These are phyloP conservation scores for Heterotilapia buettikoferi DNA, from an alignment of 2,113 vertebrate genomes.

Conservation along the genomic window DNA sequence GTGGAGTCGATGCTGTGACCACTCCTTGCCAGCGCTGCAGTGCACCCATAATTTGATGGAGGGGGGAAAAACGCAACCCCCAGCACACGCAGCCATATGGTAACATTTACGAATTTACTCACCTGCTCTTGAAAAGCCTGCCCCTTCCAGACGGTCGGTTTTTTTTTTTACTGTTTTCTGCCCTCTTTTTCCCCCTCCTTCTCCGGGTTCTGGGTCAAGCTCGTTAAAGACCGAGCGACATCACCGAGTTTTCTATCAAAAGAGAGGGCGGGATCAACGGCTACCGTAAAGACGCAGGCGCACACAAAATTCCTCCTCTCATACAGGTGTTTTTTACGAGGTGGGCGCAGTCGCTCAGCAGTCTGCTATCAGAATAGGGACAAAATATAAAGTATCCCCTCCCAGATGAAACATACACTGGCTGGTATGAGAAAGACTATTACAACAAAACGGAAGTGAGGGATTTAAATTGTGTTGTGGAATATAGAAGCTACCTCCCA, in stretches of 20 bases:
- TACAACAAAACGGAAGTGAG: background rate
- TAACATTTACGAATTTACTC: background rate
- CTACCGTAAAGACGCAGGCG: constrained; percentile 53
- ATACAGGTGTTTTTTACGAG: constrained; percentile 33
- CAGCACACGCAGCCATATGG: background rate
- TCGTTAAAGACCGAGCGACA: constrained; percentile 52
- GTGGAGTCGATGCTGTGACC: constrained; percentile 46
- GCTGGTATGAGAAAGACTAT: background rate
- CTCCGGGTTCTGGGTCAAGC: constrained; percentile 56
- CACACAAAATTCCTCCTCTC: background rate
- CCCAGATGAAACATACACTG: background rate
- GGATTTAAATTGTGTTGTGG: background rate
- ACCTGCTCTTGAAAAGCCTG: constrained; percentile 28
- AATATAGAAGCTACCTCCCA: background rate
- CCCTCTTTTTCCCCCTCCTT: constrained; percentile 38
- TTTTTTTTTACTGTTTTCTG: constrained; percentile 1
- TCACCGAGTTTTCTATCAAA: constrained; percentile 55
- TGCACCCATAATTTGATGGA: background rate
- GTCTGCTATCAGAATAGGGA: background rate
- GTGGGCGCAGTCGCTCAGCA: background rate
- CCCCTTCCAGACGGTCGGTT: constrained; percentile 2
- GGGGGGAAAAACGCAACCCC: fast-evolving
- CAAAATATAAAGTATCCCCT: background rate
- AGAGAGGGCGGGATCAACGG: constrained; percentile 52
- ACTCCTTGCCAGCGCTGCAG: constrained; percentile 70